Percentiles rank a stretch among this genome's conserved stretches.
Conservation (phyloP, 2,113 vertebrate species). For the Neogale vison region DNA sequence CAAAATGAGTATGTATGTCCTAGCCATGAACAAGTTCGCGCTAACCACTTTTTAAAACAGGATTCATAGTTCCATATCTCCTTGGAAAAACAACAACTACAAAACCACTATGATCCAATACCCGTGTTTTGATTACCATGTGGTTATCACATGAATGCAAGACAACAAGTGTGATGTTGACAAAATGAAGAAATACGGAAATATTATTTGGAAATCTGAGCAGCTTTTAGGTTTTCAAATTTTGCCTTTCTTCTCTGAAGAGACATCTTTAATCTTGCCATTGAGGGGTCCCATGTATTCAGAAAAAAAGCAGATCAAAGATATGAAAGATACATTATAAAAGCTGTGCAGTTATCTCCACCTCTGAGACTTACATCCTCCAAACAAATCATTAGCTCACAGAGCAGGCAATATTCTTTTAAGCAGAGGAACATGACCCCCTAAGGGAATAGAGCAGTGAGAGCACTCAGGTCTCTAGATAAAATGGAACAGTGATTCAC, state of each 20-base stretch:
- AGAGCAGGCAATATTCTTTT: conserved; percentile 72
- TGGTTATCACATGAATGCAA: conserved; percentile 47
- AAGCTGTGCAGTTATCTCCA: conserved; percentile 63
- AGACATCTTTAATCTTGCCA: conserved; percentile 70
- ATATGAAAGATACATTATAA: conserved; percentile 67
- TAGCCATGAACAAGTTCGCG: not conserved
- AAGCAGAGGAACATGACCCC: conserved; percentile 68
- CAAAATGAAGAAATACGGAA: conserved; percentile 66
- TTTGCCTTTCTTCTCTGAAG: conserved; percentile 53
- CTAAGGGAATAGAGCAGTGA: conserved; percentile 60
- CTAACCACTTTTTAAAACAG: conserved; percentile 13
- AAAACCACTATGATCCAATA: not conserved
- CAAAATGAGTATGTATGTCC: not conserved
- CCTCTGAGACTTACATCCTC: conserved; percentile 72
- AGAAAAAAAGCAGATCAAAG: conserved; percentile 67
- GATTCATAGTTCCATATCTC: not conserved
- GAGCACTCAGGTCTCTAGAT: conserved; percentile 59
- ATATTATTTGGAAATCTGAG: conserved; percentile 67
- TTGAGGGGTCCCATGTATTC: conserved; percentile 55
- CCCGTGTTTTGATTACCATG: conserved; percentile 16
- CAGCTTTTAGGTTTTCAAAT: conserved; percentile 62
- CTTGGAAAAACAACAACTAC: not conserved
- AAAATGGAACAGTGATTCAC: conserved; percentile 47
- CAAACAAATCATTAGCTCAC: conserved; percentile 78
- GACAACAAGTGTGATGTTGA: conserved; percentile 39